phyloP scores from a whole-genome alignment of 2,797 vertebrate species.

The Coccyzus lansbergi region DNA sequence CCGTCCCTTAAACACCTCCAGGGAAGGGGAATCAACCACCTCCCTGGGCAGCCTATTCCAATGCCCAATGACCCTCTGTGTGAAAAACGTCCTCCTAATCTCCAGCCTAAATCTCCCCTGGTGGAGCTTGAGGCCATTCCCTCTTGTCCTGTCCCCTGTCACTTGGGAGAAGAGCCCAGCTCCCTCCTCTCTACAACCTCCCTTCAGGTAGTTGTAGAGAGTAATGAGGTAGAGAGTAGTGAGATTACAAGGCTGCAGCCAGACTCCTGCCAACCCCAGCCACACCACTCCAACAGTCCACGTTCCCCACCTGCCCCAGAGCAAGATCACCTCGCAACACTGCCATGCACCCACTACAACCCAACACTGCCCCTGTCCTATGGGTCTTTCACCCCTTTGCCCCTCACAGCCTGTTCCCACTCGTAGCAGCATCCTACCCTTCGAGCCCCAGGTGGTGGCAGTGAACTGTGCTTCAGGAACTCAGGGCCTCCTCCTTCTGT shows the following conservation, averaged over 20 bases:
- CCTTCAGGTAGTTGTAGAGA: too few species aligned
- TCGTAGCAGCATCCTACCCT: background rate
- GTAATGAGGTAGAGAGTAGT: too few species aligned
- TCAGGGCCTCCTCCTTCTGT: background rate
- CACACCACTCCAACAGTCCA: background rate
- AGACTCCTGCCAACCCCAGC: background rate
- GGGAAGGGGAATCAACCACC: too few species aligned
- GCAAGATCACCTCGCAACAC: fast-evolving
- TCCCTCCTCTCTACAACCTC: too few species aligned
- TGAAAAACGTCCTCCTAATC: too few species aligned
- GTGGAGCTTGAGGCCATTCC: too few species aligned
- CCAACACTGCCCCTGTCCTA: fast-evolving
- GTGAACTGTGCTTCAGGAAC: fast-evolving
- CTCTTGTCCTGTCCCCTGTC: too few species aligned
- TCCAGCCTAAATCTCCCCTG: too few species aligned
- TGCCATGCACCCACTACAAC: background rate
- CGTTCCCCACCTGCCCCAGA: background rate
- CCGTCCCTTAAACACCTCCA: too few species aligned
- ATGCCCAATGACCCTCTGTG: too few species aligned
- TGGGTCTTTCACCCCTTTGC: background rate
- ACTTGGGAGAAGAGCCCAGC: too few species aligned
- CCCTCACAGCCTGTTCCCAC: background rate
- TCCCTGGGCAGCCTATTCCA: too few species aligned
- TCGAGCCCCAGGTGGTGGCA: background rate
- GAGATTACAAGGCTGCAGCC: conserved; percentile 3